These are phyloP conservation scores for Pseudachorutes palmiensis DNA, from an alignment of 1,140 invertebrate species.

Conservation along the genomic window DNA sequence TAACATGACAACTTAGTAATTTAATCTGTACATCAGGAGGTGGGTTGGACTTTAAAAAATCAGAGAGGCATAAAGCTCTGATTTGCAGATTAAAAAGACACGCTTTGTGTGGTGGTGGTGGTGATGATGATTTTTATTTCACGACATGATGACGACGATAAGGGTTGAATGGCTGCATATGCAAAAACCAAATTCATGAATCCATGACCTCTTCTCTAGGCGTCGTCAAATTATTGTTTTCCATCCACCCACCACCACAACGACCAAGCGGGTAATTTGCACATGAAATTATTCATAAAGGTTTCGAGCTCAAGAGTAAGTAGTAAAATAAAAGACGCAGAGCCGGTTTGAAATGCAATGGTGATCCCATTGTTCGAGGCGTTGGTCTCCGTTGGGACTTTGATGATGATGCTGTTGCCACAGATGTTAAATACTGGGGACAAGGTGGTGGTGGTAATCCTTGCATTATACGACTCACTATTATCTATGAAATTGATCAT, in stretches of 20 bases:
- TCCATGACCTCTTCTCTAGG: constrained; percentile 6
- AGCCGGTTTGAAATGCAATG: not conserved
- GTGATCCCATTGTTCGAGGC: not conserved
- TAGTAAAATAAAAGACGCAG: not conserved
- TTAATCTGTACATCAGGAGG: not conserved
- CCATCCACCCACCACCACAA: too few species aligned
- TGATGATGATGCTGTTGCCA: too few species aligned
- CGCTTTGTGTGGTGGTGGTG: not conserved
- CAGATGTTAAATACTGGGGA: too few species aligned
- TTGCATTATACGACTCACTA: too few species aligned
- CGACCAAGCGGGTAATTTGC: not conserved
- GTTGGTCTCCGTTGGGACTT: too few species aligned
- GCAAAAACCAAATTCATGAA: constrained; percentile 4
- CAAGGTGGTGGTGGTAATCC: too few species aligned
- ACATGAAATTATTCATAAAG: not conserved
- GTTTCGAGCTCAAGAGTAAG: not conserved
- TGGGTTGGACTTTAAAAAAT: not conserved
- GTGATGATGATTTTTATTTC: too few species aligned
- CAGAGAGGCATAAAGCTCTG: not conserved
- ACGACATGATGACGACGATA: not conserved
- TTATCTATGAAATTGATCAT: too few species aligned
- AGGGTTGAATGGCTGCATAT: not conserved
- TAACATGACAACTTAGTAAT: not conserved
- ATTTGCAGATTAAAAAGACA: not conserved
- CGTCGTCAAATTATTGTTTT: too few species aligned